Evolutionary conservation across 2,888 invertebrate genomes (phyloP).

Genomic region (Abrostola triplasia): DNA sequence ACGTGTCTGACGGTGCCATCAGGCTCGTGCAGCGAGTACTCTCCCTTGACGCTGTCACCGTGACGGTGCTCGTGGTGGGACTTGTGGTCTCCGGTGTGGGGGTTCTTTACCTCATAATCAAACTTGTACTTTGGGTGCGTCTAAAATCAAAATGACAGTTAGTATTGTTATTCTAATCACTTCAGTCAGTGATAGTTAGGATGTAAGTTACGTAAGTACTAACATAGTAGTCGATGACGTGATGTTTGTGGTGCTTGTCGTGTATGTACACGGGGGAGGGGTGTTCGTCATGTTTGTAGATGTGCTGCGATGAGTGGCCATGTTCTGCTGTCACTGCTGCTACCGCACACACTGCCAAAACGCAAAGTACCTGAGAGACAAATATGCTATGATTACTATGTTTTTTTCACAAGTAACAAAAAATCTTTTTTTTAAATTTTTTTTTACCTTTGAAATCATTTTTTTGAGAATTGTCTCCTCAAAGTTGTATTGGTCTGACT

Average conservation of each 20-base stretch:
- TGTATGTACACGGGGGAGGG: constrained; percentile 46
- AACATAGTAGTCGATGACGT: constrained; percentile 56
- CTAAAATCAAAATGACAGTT: not conserved
- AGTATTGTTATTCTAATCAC: not conserved
- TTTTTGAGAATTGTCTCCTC: not conserved
- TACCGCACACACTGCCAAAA: constrained; percentile 17
- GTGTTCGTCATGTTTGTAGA: constrained; percentile 61
- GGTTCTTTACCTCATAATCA: constrained; percentile 82
- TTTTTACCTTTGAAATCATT: constrained; percentile 36
- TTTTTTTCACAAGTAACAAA: not conserved
- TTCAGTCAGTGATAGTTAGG: not conserved
- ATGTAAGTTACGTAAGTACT: constrained; percentile 24
- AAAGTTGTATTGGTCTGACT: constrained; percentile 8
- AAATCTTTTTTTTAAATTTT: not conserved
- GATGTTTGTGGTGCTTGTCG: constrained; percentile 50
- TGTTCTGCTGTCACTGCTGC: constrained; percentile 34
- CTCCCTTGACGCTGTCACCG: constrained; percentile 88
- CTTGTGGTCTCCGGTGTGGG: constrained; percentile 83
- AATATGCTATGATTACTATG: not conserved
- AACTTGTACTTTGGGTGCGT: constrained; percentile 74
- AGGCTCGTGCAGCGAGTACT: constrained; percentile 86
- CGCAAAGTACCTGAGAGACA: constrained; percentile 38
- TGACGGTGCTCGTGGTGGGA: constrained; percentile 81
- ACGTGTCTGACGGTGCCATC: constrained; percentile 80
- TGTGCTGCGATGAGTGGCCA: constrained; percentile 62